Evolutionary conservation across 2,888 invertebrate species (phyloP).

Genomic region (Himalopsyche kuldschensis): DNA sequence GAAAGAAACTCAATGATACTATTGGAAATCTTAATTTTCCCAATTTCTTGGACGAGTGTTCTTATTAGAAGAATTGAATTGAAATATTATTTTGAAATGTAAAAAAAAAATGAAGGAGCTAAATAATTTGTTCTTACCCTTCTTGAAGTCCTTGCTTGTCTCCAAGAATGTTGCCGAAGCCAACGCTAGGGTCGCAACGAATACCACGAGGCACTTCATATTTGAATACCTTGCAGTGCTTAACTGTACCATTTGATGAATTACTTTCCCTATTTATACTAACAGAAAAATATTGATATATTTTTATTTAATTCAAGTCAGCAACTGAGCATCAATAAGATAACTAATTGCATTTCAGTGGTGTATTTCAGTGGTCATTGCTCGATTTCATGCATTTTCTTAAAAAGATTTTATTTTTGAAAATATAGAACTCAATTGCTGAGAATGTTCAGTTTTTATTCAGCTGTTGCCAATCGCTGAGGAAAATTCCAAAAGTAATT

Average conservation of each 20-base stretch:
- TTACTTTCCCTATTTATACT: background rate
- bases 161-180: slow-evolving; percentile 47
- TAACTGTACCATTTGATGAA: slow-evolving; percentile 4
- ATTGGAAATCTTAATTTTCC: background rate
- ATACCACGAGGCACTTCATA: slow-evolving; percentile 57
- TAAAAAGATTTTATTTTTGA: too few relatives aligned
- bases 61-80: too few relatives aligned
- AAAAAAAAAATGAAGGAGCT: background rate
- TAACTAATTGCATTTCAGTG: background rate
- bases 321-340: background rate
- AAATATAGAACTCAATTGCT: too few relatives aligned
- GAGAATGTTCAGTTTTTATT: too few relatives aligned
- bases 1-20: slow-evolving; percentile 28
- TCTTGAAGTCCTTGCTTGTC: slow-evolving; percentile 42
- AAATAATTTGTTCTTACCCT: slow-evolving; percentile 42
- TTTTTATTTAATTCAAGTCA: background rate
- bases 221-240: slow-evolving; percentile 37
- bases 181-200: slow-evolving; percentile 51
- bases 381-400: too few relatives aligned
- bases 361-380: background rate
- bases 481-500: too few relatives aligned
- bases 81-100: too few relatives aligned
- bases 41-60: background rate
- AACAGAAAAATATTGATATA: background rate
- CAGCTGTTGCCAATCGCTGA: too few relatives aligned